Evolutionary conservation across 64 coral and sea anemone genomes (phyloP), one percentile per base, ranked within the genome.

Genomic region (Dendrophyllia cribrosa): DNA sequence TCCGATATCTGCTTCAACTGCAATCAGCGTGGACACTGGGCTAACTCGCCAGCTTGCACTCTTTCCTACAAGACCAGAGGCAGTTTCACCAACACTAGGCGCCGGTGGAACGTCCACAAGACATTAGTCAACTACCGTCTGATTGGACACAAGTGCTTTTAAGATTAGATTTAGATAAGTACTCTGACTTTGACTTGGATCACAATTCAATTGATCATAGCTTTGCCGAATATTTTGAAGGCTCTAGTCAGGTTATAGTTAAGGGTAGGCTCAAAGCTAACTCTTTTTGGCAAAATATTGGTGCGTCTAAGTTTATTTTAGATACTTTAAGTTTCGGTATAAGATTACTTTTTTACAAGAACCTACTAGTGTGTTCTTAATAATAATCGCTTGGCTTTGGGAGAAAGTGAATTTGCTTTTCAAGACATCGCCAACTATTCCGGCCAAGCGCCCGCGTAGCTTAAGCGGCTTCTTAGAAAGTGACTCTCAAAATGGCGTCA

Each of bases 301-400:
- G 66, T 23, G 77, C 78, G 17, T 53, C 63, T 19, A 83, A 34
- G 34, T 34, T 34, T 34, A 34, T 34, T 24, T 70, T 91, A 55
- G 19, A 17, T 34, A 78, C 80, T 5, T 56, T 91, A 44, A 17
- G 22, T 24, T 1, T 63, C n/a, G 81, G 90, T 20, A 79, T 79
- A 45, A 81, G 58, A 15, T 49, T 69, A 8, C 74, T 59, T n/a
- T 79, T 76, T 44, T 15, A 16, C 7, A 15, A 15, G 24, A 53
- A 24, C 20, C 82, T 64, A 51, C 22, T 13, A 26, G 17, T 68
- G 19, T 68, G 70, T 62, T 52, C 44, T 93, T 6, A 69, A 50
- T 11, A 93, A 93, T 58, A 93, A 93, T 22, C 76, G 17, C 21
- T n/a, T n/a, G n/a, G n/a, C n/a, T n/a, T n/a, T n/a, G n/a, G n/a